phyloP scores from a whole-genome alignment of 2,113 vertebrate genomes.

The Oryzias curvinotus region DNA sequence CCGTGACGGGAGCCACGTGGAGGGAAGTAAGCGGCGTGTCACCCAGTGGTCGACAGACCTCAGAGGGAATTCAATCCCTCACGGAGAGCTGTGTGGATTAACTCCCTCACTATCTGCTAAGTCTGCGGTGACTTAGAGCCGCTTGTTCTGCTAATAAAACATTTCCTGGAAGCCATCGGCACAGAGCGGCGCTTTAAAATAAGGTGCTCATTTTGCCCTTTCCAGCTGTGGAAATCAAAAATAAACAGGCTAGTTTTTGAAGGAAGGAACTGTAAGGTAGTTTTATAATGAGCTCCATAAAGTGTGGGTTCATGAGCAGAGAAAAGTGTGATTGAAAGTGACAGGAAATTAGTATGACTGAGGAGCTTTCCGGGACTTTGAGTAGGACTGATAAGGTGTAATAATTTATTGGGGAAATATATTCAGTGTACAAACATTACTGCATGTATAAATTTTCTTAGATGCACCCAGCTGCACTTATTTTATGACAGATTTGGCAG shows the following conservation, averaged over 20 bases:
- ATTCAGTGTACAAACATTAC: conserved; percentile 8
- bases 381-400: conserved; percentile 12
- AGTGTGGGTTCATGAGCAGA: conserved; percentile 38
- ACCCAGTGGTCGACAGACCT: conserved; percentile 38
- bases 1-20: conserved; percentile 37
- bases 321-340: conserved; percentile 40
- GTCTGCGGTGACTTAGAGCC: conserved; percentile 40
- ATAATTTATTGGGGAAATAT: conserved; percentile 27
- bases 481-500: conserved; percentile 8
- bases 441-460: conserved; percentile 24
- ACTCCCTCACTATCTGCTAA: conserved; percentile 58
- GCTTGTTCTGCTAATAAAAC: conserved; percentile 51
- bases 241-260: conserved; percentile 51
- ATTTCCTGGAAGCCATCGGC: conserved; percentile 37
- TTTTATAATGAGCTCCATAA: conserved; percentile 52
- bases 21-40: conserved; percentile 31
- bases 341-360: conserved; percentile 48
- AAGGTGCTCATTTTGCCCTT: conserved; percentile 34
- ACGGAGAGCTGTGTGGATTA: conserved; percentile 56
- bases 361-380: conserved; percentile 25
- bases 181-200: conserved; percentile 26
- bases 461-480: conserved; percentile 13
- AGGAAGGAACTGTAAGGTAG: conserved; percentile 54
- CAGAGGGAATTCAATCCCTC: conserved; percentile 61
- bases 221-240: conserved; percentile 13